Conservation (phyloP, 1,140 invertebrate genomes). For the Conus ventricosus region DNA sequence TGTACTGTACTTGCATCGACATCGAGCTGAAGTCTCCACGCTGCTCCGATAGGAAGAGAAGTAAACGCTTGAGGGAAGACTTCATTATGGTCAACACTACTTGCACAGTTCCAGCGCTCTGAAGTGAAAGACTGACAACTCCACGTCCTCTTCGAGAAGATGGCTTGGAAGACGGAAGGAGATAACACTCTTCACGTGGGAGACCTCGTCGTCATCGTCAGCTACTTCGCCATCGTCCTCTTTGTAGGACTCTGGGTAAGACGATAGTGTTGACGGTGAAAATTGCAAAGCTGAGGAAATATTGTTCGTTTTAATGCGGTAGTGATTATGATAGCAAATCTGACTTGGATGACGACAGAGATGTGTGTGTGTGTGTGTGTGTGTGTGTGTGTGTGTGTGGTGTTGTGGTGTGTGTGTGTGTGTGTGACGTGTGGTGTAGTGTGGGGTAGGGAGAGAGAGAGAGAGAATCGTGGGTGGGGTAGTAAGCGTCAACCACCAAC, state of each 20-base stretch:
- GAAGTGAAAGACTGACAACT: not conserved
- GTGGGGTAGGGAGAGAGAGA: no score
- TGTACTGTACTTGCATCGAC: no score
- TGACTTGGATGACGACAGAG: no score
- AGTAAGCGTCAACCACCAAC: no score
- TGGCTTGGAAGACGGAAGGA: conserved; percentile 42
- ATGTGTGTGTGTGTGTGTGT: no score
- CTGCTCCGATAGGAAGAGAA: not conserved
- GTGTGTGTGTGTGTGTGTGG: no score
- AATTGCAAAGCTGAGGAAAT: not conserved
- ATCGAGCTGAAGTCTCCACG: no score
- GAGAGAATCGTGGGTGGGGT: no score
- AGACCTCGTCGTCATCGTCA: conserved; percentile 72
- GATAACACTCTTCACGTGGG: conserved; percentile 58
- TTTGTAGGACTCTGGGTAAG: conserved; percentile 74
- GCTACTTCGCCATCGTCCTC: conserved; percentile 71
- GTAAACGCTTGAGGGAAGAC: not conserved
- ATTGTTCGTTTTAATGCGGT: not conserved
- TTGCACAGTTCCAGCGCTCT: not conserved
- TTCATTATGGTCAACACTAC: not conserved
- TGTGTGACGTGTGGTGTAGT: no score
- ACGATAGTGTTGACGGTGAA: not conserved
- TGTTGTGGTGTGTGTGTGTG: no score
- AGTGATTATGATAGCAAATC: no score
- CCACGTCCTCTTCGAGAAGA: not conserved